phyloP scores from a whole-genome alignment of 2,888 invertebrate genomes.

The Tubulanus polymorphus region DNA sequence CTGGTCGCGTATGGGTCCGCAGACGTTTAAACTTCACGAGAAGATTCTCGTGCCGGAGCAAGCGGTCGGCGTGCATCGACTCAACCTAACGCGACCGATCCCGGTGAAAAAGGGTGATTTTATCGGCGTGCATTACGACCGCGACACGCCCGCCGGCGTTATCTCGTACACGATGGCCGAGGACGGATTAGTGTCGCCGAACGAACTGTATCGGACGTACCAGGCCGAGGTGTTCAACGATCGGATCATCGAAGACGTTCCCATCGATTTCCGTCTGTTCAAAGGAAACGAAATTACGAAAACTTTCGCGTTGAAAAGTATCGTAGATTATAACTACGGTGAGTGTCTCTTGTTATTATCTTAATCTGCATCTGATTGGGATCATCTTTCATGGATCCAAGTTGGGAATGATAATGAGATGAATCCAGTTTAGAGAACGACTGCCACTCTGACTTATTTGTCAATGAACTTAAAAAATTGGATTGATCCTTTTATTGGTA shows the following conservation, averaged over 20 bases:
- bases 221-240: slow-evolving; percentile 33
- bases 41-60: slow-evolving; percentile 32
- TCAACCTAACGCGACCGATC: slow-evolving; percentile 26
- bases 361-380: no score
- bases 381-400: slow-evolving; percentile 35
- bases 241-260: slow-evolving; percentile 24
- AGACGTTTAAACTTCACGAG: slow-evolving; percentile 30
- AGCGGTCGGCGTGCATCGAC: slow-evolving; percentile 25
- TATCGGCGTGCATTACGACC: slow-evolving; percentile 43
- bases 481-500: no score
- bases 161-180: slow-evolving; percentile 30
- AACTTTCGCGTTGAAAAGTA: slow-evolving; percentile 28
- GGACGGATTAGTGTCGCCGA: slow-evolving; percentile 22
- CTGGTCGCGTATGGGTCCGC: slow-evolving; percentile 34
- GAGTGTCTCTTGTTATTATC: no score
- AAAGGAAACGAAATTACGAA: slow-evolving; percentile 7
- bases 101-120: slow-evolving; percentile 41
- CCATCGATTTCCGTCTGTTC: slow-evolving; percentile 5
- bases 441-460: no score
- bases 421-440: slow-evolving; percentile 16
- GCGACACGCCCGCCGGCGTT: slow-evolving; percentile 28
- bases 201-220: slow-evolving; percentile 38
- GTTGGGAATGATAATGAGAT: no score
- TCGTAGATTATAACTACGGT: slow-evolving; percentile 21
- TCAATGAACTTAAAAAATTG: no score